Percentiles rank a stretch among this genome's conserved stretches.
These are phyloP conservation scores for Trichoplusia ni DNA, from an alignment of 1,140 invertebrate species.

Conservation along the genomic window DNA sequence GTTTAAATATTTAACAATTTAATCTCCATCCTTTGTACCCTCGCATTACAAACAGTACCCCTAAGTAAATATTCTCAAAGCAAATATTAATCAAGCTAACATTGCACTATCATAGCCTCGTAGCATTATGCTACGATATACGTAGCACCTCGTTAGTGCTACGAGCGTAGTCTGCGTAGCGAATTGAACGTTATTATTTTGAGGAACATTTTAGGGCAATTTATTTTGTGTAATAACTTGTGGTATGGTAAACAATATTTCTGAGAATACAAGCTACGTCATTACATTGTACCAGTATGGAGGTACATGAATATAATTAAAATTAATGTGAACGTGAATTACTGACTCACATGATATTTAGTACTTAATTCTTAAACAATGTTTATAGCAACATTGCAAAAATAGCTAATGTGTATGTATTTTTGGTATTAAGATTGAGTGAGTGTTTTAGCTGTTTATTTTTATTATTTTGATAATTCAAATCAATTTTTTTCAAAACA, in stretches of 20 bases:
- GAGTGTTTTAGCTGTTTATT: no score
- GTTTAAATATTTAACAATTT: background rate
- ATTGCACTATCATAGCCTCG: background rate
- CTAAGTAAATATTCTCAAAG: conserved; percentile 3
- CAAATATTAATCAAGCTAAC: conserved; percentile 4
- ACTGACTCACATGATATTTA: no score
- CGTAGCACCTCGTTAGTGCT: background rate
- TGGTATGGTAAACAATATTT: background rate
- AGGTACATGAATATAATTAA: conserved; percentile 3
- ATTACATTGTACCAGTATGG: background rate
- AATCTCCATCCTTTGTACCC: background rate
- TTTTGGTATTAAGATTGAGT: no score
- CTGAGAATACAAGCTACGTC: background rate
- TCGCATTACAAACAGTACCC: background rate
- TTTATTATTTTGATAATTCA: no score
- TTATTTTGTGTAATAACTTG: background rate
- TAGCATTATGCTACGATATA: background rate
- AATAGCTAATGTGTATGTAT: no score
- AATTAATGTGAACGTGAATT: background rate
- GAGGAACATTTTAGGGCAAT: background rate
- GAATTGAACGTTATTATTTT: background rate
- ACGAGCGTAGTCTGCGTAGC: background rate
- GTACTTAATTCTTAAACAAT: no score
- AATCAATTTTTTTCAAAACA: no score
- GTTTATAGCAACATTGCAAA: no score